phyloP scores from a whole-genome alignment of 2,888 invertebrate species.

The Orthosia gothica region DNA sequence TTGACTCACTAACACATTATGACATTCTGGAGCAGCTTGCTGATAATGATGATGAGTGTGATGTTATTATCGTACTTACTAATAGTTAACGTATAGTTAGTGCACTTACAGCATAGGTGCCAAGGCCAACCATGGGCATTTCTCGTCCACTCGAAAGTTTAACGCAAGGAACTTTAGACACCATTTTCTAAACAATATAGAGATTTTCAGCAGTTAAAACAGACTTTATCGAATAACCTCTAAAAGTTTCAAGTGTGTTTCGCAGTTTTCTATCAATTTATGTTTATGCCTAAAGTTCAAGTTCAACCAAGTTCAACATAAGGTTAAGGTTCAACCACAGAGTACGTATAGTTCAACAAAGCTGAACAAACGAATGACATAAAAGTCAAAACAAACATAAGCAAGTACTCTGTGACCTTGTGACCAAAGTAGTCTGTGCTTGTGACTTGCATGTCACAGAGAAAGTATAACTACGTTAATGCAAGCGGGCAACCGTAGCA shows the following conservation, averaged over 20 bases:
- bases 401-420: no score
- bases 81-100: background rate
- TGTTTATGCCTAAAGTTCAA: slow-evolving; percentile 2
- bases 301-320: no score
- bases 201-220: background rate
- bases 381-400: slow-evolving; percentile 8
- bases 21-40: no score
- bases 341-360: no score
- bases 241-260: background rate
- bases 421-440: no score
- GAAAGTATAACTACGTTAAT: no score
- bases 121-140: slow-evolving; percentile 93
- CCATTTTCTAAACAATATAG: slow-evolving; percentile 68
- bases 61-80: background rate
- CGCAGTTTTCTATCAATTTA: slow-evolving; percentile 11
- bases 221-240: background rate
- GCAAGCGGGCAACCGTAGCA: no score
- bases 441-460: no score
- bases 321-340: no score
- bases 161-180: slow-evolving; percentile 80
- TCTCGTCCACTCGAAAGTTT: slow-evolving; percentile 89
- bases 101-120: slow-evolving; percentile 91
- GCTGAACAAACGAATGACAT: no score
- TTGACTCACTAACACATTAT: background rate
- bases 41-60: background rate